phyloP scores from a whole-genome alignment of 2,113 vertebrate genomes.

The Phaethornis superciliosus region DNA sequence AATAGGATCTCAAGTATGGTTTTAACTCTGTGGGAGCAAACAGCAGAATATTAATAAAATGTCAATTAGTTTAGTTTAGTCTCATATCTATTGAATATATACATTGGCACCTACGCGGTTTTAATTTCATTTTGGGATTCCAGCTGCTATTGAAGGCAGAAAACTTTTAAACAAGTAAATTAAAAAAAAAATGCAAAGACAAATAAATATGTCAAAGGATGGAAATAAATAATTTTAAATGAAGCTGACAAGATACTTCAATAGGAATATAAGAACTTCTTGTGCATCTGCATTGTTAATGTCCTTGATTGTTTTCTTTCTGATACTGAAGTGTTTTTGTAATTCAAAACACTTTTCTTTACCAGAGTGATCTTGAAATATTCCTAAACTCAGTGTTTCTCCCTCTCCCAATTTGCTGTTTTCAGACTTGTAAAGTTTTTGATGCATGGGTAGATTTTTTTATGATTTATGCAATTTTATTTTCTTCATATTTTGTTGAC shows the following conservation, averaged over 20 bases:
- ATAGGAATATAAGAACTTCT: background rate
- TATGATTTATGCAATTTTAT: background rate
- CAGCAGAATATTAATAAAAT: constrained; percentile 83
- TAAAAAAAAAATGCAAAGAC: background rate
- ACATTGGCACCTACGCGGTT: constrained; percentile 74
- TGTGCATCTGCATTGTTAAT: background rate
- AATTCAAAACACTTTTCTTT: background rate
- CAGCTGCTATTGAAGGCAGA: constrained; percentile 42
- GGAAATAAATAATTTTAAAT: constrained; percentile 23
- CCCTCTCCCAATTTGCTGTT: accelerated
- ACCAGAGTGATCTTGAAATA: background rate
- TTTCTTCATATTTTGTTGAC: background rate
- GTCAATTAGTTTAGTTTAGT: constrained; percentile 84
- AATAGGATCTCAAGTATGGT: constrained; percentile 59
- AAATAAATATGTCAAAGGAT: constrained; percentile 1
- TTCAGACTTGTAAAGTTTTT: background rate
- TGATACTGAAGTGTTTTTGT: background rate
- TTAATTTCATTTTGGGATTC: constrained; percentile 74
- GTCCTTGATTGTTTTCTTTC: background rate
- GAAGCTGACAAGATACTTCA: background rate
- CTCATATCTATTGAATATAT: constrained; percentile 72
- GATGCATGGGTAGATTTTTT: background rate
- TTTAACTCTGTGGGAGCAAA: constrained; percentile 78
- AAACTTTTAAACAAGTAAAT: constrained; percentile 43
- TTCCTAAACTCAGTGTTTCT: background rate